These are phyloP conservation scores for Cyprinodon tularosa DNA, from an alignment of 2,113 vertebrate genomes.

Conservation along the genomic window DNA sequence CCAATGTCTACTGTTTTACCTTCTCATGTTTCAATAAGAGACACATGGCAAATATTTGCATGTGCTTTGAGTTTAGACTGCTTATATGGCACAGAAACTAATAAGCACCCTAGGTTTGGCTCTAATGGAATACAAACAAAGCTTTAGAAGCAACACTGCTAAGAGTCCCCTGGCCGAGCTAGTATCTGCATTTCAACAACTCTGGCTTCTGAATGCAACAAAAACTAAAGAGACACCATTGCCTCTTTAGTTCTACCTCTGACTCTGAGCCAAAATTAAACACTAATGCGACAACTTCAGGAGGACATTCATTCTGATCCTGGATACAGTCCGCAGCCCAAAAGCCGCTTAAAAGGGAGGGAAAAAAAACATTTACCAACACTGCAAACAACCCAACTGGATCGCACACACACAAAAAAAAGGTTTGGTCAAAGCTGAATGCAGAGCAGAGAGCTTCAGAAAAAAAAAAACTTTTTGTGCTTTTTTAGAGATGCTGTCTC, in stretches of 20 bases:
- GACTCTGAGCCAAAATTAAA: slow-evolving; percentile 10
- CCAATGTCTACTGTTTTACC: no score
- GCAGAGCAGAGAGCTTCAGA: neutral
- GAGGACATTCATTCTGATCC: slow-evolving; percentile 14
- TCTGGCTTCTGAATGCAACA: neutral
- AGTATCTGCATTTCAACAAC: neutral
- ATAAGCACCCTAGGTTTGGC: neutral
- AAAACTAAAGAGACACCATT: neutral
- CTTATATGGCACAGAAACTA: neutral
- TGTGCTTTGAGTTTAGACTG: neutral
- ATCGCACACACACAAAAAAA: slow-evolving; percentile 6
- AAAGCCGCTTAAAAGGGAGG: slow-evolving; percentile 1
- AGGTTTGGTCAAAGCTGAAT: no score
- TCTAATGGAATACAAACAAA: neutral
- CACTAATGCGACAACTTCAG: slow-evolving; percentile 46
- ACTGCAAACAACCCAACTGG: slow-evolving; percentile 25
- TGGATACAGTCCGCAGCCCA: slow-evolving; percentile 12
- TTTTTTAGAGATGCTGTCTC: no score
- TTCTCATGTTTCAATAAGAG: no score
- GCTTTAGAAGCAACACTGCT: neutral
- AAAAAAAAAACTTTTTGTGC: neutral
- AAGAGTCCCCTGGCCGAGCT: neutral
- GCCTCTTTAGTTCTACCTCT: slow-evolving; percentile 26
- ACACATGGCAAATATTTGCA: no score
- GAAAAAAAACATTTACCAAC: neutral